These are phyloP conservation scores for Lordiphosa fenestrarum DNA, from an alignment of 2,888 invertebrate genomes.

Conservation along the genomic window DNA sequence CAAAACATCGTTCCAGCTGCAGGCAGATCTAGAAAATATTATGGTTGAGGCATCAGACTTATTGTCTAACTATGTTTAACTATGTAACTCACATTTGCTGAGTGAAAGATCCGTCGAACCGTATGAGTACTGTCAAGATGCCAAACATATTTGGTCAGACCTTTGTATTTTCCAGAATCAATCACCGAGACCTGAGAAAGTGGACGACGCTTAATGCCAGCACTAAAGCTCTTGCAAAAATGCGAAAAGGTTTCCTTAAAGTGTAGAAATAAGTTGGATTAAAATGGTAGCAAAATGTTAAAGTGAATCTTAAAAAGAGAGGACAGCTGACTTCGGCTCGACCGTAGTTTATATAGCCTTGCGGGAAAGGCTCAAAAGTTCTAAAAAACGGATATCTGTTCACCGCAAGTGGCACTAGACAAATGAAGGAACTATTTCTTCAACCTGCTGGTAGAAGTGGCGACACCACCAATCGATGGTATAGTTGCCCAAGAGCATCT, in stretches of 20 bases:
- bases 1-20: conserved; percentile 64
- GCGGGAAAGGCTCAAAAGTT: no score
- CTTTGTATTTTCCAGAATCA: conserved; percentile 84
- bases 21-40: conserved; percentile 36
- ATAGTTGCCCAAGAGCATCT: no score
- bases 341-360: no score
- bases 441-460: no score
- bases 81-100: conserved; percentile 59
- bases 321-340: no score
- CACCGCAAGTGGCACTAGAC: no score
- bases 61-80: no score
- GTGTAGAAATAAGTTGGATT: conserved; percentile 1
- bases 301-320: no score
- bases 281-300: no score
- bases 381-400: no score
- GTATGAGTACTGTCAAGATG: conserved; percentile 86
- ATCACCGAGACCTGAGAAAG: conserved; percentile 85
- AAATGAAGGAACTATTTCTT: no score
- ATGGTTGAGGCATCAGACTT: background rate
- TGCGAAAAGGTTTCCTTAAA: conserved; percentile 85
- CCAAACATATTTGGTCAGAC: conserved; percentile 87
- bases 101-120: conserved; percentile 88
- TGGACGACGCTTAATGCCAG: conserved; percentile 84
- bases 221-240: conserved; percentile 86
- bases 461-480: no score